These are phyloP conservation scores for Himalopsyche tibetana DNA, from an alignment of 2,888 invertebrate genomes.

Conservation along the genomic window DNA sequence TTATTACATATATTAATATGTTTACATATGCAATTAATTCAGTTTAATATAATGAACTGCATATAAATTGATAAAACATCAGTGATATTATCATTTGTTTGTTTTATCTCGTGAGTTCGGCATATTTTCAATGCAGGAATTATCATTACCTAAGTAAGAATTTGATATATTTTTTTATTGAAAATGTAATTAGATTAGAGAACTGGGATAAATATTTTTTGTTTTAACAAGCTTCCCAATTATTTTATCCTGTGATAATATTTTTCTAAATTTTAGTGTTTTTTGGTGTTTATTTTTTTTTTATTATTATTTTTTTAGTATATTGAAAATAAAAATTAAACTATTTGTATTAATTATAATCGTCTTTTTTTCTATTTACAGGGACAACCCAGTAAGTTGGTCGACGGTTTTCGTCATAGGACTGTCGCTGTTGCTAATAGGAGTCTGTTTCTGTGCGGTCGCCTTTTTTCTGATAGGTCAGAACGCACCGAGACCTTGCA, in stretches of 20 bases:
- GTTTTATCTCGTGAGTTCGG: background rate
- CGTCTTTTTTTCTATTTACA: conserved; percentile 50
- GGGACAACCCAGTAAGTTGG: conserved; percentile 71
- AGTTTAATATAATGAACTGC: background rate
- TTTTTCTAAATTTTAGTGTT: too few relatives aligned
- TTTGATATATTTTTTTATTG: too few relatives aligned
- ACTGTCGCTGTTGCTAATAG: conserved; percentile 74
- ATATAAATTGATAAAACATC: conserved; percentile 24
- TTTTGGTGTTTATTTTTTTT: too few relatives aligned
- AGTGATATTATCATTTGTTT: conserved; percentile 5
- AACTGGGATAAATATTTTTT: too few relatives aligned
- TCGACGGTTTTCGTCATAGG: conserved; percentile 76
- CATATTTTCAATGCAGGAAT: background rate
- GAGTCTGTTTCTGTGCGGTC: conserved; percentile 75
- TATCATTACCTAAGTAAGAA: background rate
- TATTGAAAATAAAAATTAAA: too few relatives aligned
- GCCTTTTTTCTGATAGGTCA: conserved; percentile 74
- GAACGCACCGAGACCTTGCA: conserved; percentile 74
- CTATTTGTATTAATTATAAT: background rate
- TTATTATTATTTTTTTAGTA: too few relatives aligned
- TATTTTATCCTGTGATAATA: too few relatives aligned
- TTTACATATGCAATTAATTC: background rate
- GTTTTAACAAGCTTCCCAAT: too few relatives aligned
- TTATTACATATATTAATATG: too few relatives aligned
- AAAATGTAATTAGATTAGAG: too few relatives aligned